Conservation (phyloP, 2,113 vertebrate genomes). For the Lepus americanus region DNA sequence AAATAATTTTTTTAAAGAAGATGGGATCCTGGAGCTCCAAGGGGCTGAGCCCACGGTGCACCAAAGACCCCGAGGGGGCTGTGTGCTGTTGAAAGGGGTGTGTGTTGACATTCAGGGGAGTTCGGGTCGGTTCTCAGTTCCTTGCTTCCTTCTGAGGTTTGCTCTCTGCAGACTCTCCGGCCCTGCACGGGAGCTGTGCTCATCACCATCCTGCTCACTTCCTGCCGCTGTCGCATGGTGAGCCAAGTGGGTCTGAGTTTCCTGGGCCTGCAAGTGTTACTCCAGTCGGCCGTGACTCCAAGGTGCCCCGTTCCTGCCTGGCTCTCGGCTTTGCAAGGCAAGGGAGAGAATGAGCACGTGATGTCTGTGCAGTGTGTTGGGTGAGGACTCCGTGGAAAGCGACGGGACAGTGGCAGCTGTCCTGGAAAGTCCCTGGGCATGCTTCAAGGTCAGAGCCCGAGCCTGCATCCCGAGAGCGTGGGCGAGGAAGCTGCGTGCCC, state of each 20-base stretch:
- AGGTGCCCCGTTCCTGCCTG: neutral
- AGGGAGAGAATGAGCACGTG: neutral
- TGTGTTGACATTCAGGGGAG: neutral
- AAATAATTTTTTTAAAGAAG: neutral
- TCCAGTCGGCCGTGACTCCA: neutral
- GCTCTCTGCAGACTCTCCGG: neutral
- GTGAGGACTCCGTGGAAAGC: neutral
- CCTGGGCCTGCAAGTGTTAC: neutral
- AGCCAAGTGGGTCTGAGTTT: neutral
- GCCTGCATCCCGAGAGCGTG: neutral
- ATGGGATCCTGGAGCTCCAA: too few species aligned
- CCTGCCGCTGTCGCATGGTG: neutral
- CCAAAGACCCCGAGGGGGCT: too few species aligned
- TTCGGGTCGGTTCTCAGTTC: neutral
- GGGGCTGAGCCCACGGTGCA: neutral
- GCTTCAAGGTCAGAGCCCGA: neutral
- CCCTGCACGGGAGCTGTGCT: rapidly evolving
- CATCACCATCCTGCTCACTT: neutral
- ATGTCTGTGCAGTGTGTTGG: neutral
- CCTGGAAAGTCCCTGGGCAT: neutral
- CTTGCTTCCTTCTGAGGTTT: neutral
- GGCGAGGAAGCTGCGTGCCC: neutral
- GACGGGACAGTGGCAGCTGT: neutral
- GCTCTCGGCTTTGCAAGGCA: neutral
- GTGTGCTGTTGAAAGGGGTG: neutral